Percentiles rank a stretch among this genome's conserved stretches.
Evolutionary conservation across 2,113 vertebrate species (phyloP).

Genomic region (Xyliphius kryptos): DNA sequence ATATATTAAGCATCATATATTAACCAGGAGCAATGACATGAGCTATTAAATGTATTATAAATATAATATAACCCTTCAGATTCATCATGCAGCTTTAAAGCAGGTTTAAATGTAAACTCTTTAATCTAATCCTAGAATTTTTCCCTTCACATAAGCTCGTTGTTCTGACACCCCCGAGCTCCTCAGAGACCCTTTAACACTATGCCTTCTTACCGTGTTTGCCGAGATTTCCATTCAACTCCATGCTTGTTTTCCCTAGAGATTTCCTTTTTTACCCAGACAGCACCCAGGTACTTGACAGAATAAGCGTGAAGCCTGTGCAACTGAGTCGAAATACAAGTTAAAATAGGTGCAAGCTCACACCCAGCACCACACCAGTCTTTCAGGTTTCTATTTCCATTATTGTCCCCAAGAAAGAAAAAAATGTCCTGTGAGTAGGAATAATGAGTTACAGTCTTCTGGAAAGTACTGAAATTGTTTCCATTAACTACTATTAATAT

Average conservation of each 20-base stretch:
- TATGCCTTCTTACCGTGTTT: slow-evolving; percentile 16
- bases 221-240: neutral
- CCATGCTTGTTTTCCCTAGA: slow-evolving; percentile 16
- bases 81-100: too few relatives aligned
- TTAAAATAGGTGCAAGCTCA: slow-evolving; percentile 38
- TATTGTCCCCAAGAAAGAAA: neutral
- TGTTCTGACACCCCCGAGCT: neutral
- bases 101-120: too few relatives aligned
- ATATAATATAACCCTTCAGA: too few relatives aligned
- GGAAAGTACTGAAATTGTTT: too few relatives aligned
- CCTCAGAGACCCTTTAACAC: neutral
- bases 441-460: neutral
- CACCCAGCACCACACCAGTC: slow-evolving; percentile 61
- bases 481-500: too few relatives aligned
- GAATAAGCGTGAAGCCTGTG: neutral
- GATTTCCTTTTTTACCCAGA: neutral
- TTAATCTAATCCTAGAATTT: too few relatives aligned
- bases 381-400: slow-evolving; percentile 47
- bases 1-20: too few relatives aligned
- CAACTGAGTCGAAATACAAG: too few relatives aligned
- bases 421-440: slow-evolving; percentile 10
- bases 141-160: neutral
- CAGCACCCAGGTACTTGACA: neutral
- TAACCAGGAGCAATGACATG: too few relatives aligned
- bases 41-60: too few relatives aligned